phyloP scores from a whole-genome alignment of 2,113 vertebrate genomes.

The Chaetodon trifascialis region DNA sequence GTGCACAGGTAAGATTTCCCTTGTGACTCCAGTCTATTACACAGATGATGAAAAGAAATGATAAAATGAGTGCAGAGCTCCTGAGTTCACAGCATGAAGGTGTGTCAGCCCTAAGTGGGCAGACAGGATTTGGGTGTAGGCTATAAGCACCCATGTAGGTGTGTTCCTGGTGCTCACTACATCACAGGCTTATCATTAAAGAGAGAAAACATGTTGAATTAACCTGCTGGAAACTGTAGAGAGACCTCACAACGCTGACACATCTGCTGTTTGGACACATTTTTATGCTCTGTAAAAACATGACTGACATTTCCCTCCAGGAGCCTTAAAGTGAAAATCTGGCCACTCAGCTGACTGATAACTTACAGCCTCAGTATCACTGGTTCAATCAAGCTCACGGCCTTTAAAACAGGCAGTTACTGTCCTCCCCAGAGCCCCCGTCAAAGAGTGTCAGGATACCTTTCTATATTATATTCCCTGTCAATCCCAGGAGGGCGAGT shows the following conservation, averaged over 20 bases:
- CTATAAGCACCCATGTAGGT: background rate
- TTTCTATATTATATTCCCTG: constrained; percentile 2
- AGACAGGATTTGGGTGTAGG: background rate
- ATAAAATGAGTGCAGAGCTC: background rate
- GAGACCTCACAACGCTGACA: background rate
- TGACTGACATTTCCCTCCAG: background rate
- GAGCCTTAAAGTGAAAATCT: constrained; percentile 11
- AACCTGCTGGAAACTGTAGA: background rate
- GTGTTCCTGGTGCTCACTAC: background rate
- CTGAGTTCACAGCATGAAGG: background rate
- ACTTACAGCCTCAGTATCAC: background rate
- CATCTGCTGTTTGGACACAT: no score
- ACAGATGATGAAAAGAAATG: background rate
- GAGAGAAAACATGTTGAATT: background rate
- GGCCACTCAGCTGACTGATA: background rate
- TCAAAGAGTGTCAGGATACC: constrained; percentile 27
- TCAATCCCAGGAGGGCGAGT: background rate
- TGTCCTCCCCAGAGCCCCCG: constrained; percentile 21
- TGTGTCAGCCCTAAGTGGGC: background rate
- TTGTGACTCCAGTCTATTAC: background rate
- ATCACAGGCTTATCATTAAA: background rate
- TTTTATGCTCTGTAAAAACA: background rate
- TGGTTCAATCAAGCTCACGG: background rate
- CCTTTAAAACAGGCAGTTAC: constrained; percentile 45
- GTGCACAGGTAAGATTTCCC: constrained; percentile 92